Evolutionary conservation across 2,113 vertebrate genomes (phyloP).

Genomic region (Lophotis ruficrista): DNA sequence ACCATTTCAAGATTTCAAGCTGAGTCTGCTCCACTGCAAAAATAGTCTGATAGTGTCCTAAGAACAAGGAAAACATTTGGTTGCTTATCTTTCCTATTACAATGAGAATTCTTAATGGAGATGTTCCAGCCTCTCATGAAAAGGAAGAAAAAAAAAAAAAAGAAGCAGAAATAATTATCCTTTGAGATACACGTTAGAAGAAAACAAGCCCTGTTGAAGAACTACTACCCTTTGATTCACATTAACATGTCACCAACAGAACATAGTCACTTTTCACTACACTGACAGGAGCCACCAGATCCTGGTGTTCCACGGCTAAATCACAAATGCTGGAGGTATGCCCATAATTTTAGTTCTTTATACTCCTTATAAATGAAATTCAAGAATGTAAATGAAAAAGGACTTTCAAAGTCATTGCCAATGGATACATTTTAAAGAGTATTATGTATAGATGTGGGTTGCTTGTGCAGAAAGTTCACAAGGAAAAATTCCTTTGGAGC

Average conservation of each 20-base stretch:
- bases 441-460: neutral
- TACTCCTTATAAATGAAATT: neutral
- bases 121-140: neutral
- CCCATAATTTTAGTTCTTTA: neutral
- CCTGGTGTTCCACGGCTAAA: neutral
- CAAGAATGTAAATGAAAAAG: neutral
- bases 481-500: neutral
- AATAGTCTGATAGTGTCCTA: neutral
- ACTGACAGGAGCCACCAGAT: neutral
- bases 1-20: neutral
- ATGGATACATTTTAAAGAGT: neutral
- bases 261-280: neutral
- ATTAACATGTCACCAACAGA: neutral
- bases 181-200: neutral
- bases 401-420: neutral
- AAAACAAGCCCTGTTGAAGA: neutral
- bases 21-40: neutral
- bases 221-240: neutral
- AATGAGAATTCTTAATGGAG: neutral
- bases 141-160: neutral
- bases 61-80: neutral
- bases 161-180: neutral
- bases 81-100: neutral
- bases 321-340: neutral
- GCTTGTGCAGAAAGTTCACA: neutral